Percentiles rank a stretch among this genome's conserved stretches.
These are phyloP conservation scores for Nasonia longicornis DNA, from an alignment of 1,140 invertebrate genomes.

Conservation along the genomic window DNA sequence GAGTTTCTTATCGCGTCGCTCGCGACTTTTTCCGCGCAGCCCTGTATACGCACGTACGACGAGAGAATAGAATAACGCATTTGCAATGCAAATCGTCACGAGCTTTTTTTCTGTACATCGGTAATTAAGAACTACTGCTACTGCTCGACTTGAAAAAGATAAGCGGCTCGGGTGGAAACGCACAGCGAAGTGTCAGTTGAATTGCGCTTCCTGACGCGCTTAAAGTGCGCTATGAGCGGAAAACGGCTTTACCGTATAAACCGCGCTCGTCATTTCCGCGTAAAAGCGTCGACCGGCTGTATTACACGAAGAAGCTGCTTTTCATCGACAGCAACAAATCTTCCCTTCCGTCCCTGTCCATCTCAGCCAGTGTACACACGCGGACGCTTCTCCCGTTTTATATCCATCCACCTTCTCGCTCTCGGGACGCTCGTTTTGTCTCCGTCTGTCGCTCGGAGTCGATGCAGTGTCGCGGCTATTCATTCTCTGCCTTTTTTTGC, in stretches of 20 bases:
- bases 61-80: background rate
- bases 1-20: background rate
- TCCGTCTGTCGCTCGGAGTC: background rate
- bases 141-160: no score
- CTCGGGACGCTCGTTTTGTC: slow-evolving; percentile 6
- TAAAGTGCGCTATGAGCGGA: no score
- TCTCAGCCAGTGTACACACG: background rate
- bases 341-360: background rate
- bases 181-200: no score
- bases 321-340: no score
- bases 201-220: no score
- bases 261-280: no score
- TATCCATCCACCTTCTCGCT: background rate
- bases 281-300: no score
- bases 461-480: slow-evolving; percentile 22
- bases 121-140: slow-evolving; percentile 1
- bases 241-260: no score
- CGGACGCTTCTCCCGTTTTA: background rate
- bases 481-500: background rate
- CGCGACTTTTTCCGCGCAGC: background rate
- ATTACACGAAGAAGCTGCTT: no score
- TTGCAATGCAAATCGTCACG: background rate
- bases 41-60: background rate
- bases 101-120: background rate
- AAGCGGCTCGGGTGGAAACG: no score